Conservation (phyloP, 2,797 vertebrate genomes). For the Sebastes steindachneri region DNA sequence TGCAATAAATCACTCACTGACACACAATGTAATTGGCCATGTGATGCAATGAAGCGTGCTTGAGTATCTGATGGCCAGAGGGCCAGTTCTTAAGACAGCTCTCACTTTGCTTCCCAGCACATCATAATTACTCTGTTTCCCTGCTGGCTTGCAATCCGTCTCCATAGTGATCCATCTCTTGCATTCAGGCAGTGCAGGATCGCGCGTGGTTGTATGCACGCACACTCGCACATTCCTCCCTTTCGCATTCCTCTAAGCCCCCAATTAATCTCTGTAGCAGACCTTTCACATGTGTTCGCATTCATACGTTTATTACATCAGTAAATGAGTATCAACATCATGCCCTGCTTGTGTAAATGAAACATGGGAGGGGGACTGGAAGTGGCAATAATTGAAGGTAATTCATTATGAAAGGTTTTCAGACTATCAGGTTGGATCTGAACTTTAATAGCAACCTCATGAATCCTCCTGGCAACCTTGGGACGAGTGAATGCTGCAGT, state of each 20-base stretch:
- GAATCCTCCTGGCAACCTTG: slow-evolving; percentile 43
- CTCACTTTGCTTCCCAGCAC: slow-evolving; percentile 71
- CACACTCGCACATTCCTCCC: not conserved
- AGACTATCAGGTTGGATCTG: slow-evolving; percentile 20
- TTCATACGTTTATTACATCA: slow-evolving; percentile 49
- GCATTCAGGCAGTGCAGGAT: slow-evolving; percentile 47
- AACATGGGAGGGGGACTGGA: not conserved
- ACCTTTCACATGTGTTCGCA: slow-evolving; percentile 55
- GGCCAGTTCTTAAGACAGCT: slow-evolving; percentile 65
- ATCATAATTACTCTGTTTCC: slow-evolving; percentile 81
- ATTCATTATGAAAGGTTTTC: slow-evolving; percentile 58
- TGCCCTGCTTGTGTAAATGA: slow-evolving; percentile 29
- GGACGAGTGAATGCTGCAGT: slow-evolving; percentile 9
- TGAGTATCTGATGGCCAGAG: slow-evolving; percentile 68
- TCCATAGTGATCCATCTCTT: slow-evolving; percentile 73
- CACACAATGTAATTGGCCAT: slow-evolving; percentile 73
- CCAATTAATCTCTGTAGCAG: slow-evolving; percentile 71
- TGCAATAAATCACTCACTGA: slow-evolving; percentile 77
- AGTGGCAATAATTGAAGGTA: slow-evolving; percentile 33
- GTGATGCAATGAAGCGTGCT: slow-evolving; percentile 65
- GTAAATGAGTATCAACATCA: slow-evolving; percentile 37
- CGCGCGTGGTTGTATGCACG: slow-evolving; percentile 3
- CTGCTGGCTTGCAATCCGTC: slow-evolving; percentile 71
- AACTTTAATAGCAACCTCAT: slow-evolving; percentile 37
- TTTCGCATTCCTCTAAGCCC: slow-evolving; percentile 42